phyloP scores from a whole-genome alignment of 1,140 invertebrate genomes.

The Armadillidium nasatum region DNA sequence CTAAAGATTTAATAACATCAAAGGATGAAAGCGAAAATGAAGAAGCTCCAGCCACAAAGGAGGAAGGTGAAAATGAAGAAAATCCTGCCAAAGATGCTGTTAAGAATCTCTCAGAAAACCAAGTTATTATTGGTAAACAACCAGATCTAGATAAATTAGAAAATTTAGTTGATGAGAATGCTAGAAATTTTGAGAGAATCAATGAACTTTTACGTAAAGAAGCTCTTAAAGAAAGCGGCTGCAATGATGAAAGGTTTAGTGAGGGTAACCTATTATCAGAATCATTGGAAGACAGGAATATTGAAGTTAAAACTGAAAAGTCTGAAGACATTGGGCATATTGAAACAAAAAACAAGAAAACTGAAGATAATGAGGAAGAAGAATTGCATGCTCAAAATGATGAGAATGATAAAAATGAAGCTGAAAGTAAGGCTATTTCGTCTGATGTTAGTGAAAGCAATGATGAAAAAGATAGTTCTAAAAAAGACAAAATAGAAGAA shows the following conservation, averaged over 20 bases:
- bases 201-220: neutral
- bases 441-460: constrained; percentile 30
- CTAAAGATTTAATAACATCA: neutral
- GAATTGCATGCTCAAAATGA: constrained; percentile 40
- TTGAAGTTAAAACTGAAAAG: neutral
- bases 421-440: constrained; percentile 29
- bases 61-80: constrained; percentile 12
- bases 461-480: constrained; percentile 34
- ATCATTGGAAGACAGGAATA: neutral
- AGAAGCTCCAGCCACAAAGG: neutral
- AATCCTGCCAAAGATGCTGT: neutral
- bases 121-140: too few species aligned
- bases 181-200: neutral
- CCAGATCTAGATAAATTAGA: neutral
- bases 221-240: too few species aligned
- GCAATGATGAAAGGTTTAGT: too few species aligned
- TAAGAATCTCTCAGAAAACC: neutral
- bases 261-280: too few species aligned
- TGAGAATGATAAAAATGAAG: constrained; percentile 47
- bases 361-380: constrained; percentile 17
- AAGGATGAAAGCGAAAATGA: neutral
- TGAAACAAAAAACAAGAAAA: neutral
- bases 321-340: constrained; percentile 9
- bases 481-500: constrained; percentile 24
- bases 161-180: constrained; percentile 4